These are phyloP conservation scores for Sweltsa coloradensis DNA, from an alignment of 1,140 invertebrate species.

Conservation along the genomic window DNA sequence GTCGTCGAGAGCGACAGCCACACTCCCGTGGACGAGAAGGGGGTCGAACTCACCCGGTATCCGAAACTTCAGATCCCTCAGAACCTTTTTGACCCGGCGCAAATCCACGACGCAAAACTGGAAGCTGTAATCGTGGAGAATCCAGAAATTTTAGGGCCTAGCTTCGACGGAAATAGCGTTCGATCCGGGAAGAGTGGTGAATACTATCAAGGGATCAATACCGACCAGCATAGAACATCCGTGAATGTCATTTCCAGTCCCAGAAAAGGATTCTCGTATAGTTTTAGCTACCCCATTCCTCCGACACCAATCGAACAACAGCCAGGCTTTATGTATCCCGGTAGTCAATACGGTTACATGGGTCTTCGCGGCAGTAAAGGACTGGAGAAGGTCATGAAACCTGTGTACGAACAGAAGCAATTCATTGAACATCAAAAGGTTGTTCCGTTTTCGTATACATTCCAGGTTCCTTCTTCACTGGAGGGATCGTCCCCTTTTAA, in stretches of 20 bases:
- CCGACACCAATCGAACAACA: conserved; percentile 1
- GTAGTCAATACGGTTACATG: neutral
- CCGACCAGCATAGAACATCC: no score
- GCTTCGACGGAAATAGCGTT: neutral
- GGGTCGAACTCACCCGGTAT: conserved; percentile 7
- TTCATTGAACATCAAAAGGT: neutral
- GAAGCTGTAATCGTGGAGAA: conserved; percentile 20
- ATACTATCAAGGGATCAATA: neutral
- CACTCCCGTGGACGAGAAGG: neutral
- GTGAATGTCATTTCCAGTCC: neutral
- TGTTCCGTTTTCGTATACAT: neutral
- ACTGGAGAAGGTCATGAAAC: neutral
- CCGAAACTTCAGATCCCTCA: conserved; percentile 7
- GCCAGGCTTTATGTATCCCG: conserved; percentile 1
- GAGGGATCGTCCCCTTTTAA: no score
- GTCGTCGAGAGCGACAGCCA: conserved; percentile 9
- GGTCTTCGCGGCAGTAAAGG: no score
- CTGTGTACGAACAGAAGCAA: neutral
- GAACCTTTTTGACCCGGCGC: conserved; percentile 6
- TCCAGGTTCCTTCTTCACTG: neutral
- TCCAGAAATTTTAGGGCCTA: conserved; percentile 6
- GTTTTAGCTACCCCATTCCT: conserved; percentile 11
- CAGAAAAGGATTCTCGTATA: conserved; percentile 14
- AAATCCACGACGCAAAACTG: conserved; percentile 9
- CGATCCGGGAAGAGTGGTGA: neutral